Base-by-base conservation (phyloP, 2,888 invertebrate species). In the Pristionchus entomophagus region DNA sequence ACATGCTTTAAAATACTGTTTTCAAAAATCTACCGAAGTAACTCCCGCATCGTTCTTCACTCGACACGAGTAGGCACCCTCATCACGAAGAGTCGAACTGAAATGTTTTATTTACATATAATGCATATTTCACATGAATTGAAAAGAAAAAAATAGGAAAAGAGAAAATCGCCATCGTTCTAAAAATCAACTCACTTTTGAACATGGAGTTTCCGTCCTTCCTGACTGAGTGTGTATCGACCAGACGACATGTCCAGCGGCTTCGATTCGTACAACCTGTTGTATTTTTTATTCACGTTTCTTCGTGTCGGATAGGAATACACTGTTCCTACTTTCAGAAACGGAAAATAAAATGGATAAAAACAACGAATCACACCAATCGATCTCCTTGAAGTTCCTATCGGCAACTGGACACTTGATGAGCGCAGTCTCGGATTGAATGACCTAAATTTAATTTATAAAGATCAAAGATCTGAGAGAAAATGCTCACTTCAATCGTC, bases 331-430 rank as follows among this genome's bases (percentile, higher is more conserved):
- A 22, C 6, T 59, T 14, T 59, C 26, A 12, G 12, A 59, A 8
- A 59, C 5, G n/a, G 5, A 59, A 59, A 26, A 59, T 59, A 56
- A 62, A 82, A 86, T 78, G 29, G 65, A 62, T 45, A 29, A 38
- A 62, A 62, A 81, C 8, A 29, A 56, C 62, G 22, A 2, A 38
- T 56, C 56, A 14, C 62, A 87, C 93, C 93, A 93, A 3, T 85
- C 87, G 59, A 92, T 90, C 41, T 91, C 86, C 35, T 87, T 87
- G 88, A 91, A 92, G 85, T 90, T 90, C 49, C 86, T 87, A 56
- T 91, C 91, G 29, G 84, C 88, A 35, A 91, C 88, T 0, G 93
- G 93, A 91, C 95, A 95, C 19, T 94, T 93, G 65, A 95, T 91
- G n/a, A 93, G 91, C 2, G 94, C 91, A 10, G 94, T 92, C 78